These are phyloP conservation scores for Cephus sareptanus DNA, from an alignment of 2,888 invertebrate species.

Conservation along the genomic window DNA sequence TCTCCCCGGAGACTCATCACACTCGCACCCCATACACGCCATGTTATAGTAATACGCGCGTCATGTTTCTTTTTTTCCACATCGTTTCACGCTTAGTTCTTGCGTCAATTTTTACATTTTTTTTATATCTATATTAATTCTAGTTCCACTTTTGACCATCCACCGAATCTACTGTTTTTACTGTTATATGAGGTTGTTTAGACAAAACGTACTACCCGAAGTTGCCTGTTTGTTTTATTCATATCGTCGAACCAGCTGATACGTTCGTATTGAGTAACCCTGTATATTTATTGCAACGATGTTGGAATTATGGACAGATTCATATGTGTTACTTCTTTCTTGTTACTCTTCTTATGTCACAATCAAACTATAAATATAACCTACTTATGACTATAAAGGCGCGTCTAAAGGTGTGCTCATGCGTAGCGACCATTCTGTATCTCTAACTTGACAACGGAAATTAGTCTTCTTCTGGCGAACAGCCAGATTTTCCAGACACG, in stretches of 20 bases:
- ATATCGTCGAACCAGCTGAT: not conserved
- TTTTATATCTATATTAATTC: not conserved
- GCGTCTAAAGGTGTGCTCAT: not conserved
- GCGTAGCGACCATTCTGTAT: not conserved
- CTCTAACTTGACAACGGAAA: not conserved
- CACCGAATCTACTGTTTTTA: not conserved
- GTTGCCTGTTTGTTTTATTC: not conserved
- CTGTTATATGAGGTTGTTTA: not conserved
- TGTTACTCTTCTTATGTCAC: not conserved
- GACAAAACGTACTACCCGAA: not conserved
- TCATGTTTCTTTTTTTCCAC: not conserved
- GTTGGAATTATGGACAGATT: not conserved
- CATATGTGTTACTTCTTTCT: not conserved
- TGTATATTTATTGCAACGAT: not conserved
- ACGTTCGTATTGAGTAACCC: not conserved
- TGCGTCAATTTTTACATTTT: not conserved
- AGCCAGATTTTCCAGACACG: not conserved
- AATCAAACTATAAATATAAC: not conserved
- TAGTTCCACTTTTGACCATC: not conserved
- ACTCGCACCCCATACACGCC: not conserved
- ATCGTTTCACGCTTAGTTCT: not conserved
- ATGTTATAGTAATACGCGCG: not conserved
- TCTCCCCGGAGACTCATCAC: not conserved
- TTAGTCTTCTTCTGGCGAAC: not conserved
- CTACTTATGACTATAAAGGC: not conserved